Conservation (phyloP, 2,888 invertebrate species). For the Itoplectis maculator region DNA sequence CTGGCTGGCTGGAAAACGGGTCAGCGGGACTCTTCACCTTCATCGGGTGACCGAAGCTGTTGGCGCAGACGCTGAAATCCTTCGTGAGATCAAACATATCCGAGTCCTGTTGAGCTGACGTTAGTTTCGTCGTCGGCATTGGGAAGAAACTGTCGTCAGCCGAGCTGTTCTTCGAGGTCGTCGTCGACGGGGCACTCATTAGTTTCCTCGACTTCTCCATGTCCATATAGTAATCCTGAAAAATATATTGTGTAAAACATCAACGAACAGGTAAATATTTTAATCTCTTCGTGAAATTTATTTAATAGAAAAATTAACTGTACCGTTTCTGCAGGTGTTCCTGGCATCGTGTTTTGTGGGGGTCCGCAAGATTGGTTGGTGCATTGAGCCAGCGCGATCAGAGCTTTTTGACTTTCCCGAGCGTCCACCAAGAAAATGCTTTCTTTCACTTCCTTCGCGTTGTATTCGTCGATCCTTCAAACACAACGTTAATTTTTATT, state of each 20-base stretch:
- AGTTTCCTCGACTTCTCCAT: constrained; percentile 81
- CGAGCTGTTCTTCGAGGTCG: constrained; percentile 83
- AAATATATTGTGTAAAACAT: constrained; percentile 27
- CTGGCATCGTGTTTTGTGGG: constrained; percentile 71
- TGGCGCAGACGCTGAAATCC: constrained; percentile 81
- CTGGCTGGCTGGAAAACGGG: constrained; percentile 67
- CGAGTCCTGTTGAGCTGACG: constrained; percentile 74
- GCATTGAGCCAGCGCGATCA: constrained; percentile 85
- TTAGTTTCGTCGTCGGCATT: constrained; percentile 68
- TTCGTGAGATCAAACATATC: constrained; percentile 81
- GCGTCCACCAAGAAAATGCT: constrained; percentile 93
- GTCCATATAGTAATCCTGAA: constrained; percentile 81
- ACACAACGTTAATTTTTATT: constrained; percentile 8
- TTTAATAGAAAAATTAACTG: background rate
- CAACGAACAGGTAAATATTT: no score
- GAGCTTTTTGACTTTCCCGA: constrained; percentile 89
- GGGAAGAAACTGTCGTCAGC: constrained; percentile 74
- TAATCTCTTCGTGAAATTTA: no score
- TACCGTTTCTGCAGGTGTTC: constrained; percentile 74
- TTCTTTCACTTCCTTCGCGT: constrained; percentile 90
- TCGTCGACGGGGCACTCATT: constrained; percentile 84
- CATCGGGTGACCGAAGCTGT: constrained; percentile 78
- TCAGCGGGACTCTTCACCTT: constrained; percentile 73
- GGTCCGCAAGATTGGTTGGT: constrained; percentile 78
- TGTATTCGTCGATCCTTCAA: constrained; percentile 89